Evolutionary conservation across 2,113 vertebrate genomes (phyloP), one percentile per base, ranked within the genome.

Genomic region (Spea bombifrons): DNA sequence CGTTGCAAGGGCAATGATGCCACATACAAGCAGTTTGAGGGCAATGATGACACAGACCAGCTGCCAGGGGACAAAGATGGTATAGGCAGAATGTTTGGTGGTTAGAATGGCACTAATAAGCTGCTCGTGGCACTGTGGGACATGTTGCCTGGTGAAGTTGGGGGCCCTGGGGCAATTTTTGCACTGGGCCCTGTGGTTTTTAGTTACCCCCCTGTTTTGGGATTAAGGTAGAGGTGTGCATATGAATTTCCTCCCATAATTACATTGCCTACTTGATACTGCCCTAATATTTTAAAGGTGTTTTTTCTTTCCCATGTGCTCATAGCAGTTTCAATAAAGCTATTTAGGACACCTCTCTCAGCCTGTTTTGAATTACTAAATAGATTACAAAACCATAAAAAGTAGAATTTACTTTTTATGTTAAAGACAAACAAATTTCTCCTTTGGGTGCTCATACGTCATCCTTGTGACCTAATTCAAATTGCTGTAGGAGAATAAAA

Each of bases 291-390:
- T 70, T 70, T 16, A 49, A 70, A 59, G n/a, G 50, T 50, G 46
- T 44, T 4, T 43, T 63, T 48, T 8, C 57, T 49, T 17, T 74
- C 57, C 50, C 71, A 30, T 70, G 3, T 77, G 68, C 50, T 70
- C 53, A 48, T 5, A 4, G 55, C 15, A 44, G 47, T 70, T 63
- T 10, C 75, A 59, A 70, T 77, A 43, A 70, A 70, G 75, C 50
- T 63, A 70, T 77, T 70, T 77, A 70, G 13, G 5, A 9, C 46
- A 59, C 55, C 16, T 65, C n/a, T 8, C 52, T 44, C 43, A 69
- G 75, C 59, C 75, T 77, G 75, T 13, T 59, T 61, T 77, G 61
- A 53, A 63, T 77, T 77, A 77, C 7, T 30, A 55, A 63, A 50
- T 70, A 43, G 45, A 77, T 77, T 70, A 8, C 53, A 70, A n/a